A percentile compares a stretch with the other conserved stretches of the same genome.
phyloP scores from a whole-genome alignment of 2,797 vertebrate species.

The Liparis tanakae region DNA sequence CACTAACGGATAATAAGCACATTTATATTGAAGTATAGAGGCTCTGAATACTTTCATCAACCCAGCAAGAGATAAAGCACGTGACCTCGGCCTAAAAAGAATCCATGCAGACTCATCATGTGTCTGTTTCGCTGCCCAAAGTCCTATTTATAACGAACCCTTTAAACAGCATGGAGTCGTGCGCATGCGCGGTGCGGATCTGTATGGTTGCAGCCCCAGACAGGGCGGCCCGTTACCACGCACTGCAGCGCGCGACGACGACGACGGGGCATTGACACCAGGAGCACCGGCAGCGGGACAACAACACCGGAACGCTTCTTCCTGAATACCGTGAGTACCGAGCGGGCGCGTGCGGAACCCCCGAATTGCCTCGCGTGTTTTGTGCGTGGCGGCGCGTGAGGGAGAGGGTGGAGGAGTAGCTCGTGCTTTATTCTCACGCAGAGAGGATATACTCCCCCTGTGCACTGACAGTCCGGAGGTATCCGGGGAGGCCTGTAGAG shows the following conservation, averaged over 20 bases:
- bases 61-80: slow-evolving; percentile 19
- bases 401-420: background rate
- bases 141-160: slow-evolving; percentile 79
- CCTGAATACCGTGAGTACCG: slow-evolving; percentile 76
- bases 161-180: slow-evolving; percentile 72
- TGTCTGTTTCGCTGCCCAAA: slow-evolving; percentile 58
- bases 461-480: slow-evolving; percentile 65
- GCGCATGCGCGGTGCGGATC: slow-evolving; percentile 74
- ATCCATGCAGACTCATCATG: slow-evolving; percentile 59
- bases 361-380: too few species aligned
- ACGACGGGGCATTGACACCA: slow-evolving; percentile 65
- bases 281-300: slow-evolving; percentile 59
- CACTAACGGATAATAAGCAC: background rate
- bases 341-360: background rate
- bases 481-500: slow-evolving; percentile 77
- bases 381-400: slow-evolving; percentile 5
- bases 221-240: slow-evolving; percentile 81
- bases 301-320: slow-evolving; percentile 58
- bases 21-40: background rate
- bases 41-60: background rate
- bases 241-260: slow-evolving; percentile 72
- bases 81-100: slow-evolving; percentile 36
- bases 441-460: slow-evolving; percentile 41
- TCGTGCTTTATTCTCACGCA: slow-evolving; percentile 53
- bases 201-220: slow-evolving; percentile 77